Percentiles rank a stretch among this genome's conserved stretches.
phyloP scores from a whole-genome alignment of 2,888 invertebrate species.

The Acleris cristana region DNA sequence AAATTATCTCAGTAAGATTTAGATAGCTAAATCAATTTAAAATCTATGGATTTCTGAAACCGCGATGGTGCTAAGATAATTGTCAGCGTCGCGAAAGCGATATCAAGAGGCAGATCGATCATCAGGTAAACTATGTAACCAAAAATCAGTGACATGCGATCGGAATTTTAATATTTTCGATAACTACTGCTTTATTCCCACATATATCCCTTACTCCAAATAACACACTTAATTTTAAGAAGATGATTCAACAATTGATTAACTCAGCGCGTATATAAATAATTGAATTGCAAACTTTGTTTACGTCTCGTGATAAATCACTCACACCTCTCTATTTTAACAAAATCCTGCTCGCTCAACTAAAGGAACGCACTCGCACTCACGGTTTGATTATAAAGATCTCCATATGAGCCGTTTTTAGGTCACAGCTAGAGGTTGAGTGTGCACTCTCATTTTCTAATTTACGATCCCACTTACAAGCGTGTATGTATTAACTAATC shows the following conservation, averaged over 20 bases:
- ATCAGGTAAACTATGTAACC: conserved; percentile 26
- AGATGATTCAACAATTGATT: too few relatives aligned
- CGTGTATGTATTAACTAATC: too few relatives aligned
- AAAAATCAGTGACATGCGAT: conserved; percentile 7
- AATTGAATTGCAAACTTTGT: conserved; percentile 4
- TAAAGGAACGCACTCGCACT: too few relatives aligned
- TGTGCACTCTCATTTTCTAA: too few relatives aligned
- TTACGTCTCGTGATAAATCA: conserved; percentile 10
- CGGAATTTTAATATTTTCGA: not conserved
- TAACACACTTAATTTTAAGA: not conserved
- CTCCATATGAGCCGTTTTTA: too few relatives aligned
- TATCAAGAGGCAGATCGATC: not conserved
- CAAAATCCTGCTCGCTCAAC: not conserved
- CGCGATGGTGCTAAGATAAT: not conserved
- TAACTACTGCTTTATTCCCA: not conserved
- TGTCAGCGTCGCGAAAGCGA: not conserved
- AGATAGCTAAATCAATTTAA: not conserved
- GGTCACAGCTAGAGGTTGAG: too few relatives aligned
- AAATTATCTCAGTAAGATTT: not conserved
- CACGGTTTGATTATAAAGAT: too few relatives aligned
- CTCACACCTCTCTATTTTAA: not conserved
- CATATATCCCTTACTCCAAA: not conserved
- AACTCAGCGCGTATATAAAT: not conserved
- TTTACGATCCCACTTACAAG: too few relatives aligned
- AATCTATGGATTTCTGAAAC: not conserved